Percentiles rank a stretch among this genome's conserved stretches.
Evolutionary conservation across 2,888 invertebrate species (phyloP).

Genomic region (Ligdia adustata): DNA sequence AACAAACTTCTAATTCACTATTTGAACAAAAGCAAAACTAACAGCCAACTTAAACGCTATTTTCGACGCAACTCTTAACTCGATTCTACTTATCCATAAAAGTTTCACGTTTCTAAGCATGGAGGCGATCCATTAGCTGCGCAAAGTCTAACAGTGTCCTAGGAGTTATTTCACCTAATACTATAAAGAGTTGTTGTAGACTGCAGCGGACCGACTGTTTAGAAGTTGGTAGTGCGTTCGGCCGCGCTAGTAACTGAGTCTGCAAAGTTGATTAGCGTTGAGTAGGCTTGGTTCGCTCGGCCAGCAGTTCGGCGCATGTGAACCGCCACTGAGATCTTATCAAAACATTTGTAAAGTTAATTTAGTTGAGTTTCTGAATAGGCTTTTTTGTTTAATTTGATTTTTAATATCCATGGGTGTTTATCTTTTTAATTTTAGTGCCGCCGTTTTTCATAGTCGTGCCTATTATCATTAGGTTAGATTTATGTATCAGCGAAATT

Average conservation of each 20-base stretch:
- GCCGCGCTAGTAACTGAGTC: constrained; percentile 36
- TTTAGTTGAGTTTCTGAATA: constrained; percentile 48
- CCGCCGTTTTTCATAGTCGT: constrained; percentile 29
- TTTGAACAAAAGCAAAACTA: constrained; percentile 54
- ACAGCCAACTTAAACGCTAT: constrained; percentile 63
- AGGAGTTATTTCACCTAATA: constrained; percentile 74
- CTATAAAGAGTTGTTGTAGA: constrained; percentile 73
- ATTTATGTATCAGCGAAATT: constrained; percentile 11
- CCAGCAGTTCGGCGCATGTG: constrained; percentile 52
- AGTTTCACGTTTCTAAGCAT: constrained; percentile 74
- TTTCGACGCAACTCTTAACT: constrained; percentile 69
- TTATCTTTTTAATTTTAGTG: constrained; percentile 36
- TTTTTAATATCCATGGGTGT: constrained; percentile 48
- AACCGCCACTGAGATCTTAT: constrained; percentile 55
- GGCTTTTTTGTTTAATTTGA: constrained; percentile 41
- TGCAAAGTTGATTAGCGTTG: constrained; percentile 63
- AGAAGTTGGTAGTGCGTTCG: constrained; percentile 66
- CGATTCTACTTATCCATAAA: constrained; percentile 75
- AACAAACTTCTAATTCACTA: constrained; percentile 28
- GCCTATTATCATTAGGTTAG: neutral
- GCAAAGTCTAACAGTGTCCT: constrained; percentile 70
- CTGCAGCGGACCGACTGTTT: constrained; percentile 56
- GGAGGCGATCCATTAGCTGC: constrained; percentile 75
- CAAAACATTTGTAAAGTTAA: constrained; percentile 56
- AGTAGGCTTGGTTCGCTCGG: constrained; percentile 46